Evolutionary conservation across 2,113 vertebrate species (phyloP).

Genomic region (Cervus canadensis): DNA sequence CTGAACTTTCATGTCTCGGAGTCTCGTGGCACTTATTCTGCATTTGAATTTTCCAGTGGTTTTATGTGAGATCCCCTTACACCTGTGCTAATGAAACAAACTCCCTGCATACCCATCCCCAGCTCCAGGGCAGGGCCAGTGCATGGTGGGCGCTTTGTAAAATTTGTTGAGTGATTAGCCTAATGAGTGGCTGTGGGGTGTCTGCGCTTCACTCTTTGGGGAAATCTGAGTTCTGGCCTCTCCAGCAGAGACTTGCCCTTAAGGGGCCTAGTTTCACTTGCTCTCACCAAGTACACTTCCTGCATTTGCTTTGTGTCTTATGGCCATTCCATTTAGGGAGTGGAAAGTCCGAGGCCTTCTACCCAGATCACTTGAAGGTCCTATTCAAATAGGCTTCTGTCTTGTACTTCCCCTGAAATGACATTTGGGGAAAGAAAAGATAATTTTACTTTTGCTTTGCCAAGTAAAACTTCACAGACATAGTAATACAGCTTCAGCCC

Average conservation of each 20-base stretch:
- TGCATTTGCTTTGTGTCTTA: not conserved
- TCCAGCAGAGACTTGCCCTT: not conserved
- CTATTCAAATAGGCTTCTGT: not conserved
- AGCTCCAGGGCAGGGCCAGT: not conserved
- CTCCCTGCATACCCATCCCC: fast-evolving
- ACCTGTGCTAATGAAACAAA: not conserved
- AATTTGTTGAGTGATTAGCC: fast-evolving
- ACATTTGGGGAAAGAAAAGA: not conserved
- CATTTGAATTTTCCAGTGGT: not conserved
- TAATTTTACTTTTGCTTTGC: not conserved
- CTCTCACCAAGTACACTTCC: not conserved
- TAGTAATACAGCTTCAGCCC: not conserved
- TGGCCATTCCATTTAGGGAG: not conserved
- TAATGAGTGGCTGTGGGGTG: too few species aligned
- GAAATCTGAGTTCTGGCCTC: not conserved
- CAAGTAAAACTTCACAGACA: not conserved
- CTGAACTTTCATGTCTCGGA: not conserved
- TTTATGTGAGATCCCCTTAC: not conserved
- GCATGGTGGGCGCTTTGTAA: fast-evolving
- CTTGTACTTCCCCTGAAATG: not conserved
- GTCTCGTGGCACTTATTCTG: not conserved
- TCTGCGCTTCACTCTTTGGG: not conserved
- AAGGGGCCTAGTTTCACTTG: not conserved
- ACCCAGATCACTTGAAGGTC: not conserved
- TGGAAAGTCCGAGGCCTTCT: not conserved